Base-by-base conservation (phyloP, 2,797 vertebrate genomes). In the Notolepis coatsorum region DNA sequence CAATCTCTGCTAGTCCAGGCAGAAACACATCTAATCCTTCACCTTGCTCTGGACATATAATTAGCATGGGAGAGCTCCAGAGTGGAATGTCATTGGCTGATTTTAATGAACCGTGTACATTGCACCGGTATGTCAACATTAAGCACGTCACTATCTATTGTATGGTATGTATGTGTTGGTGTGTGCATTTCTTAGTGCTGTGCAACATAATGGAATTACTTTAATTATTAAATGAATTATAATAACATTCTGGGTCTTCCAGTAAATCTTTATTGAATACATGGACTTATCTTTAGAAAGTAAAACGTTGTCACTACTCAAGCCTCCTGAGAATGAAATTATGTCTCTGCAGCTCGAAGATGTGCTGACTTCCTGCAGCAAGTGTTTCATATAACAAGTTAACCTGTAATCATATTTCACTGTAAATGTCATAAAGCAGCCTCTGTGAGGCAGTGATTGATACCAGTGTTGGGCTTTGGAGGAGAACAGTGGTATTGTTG, bases 401-500 rank as follows among this genome's bases (percentile, higher is more conserved):
- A 15, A 54, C 43, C 24, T 30, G 24, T 54, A 46, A 24, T 7
- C 20, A 52, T n/a, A 67, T 58, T 52, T 52, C 41, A 24, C 47
- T 8, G 15, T 13, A 23, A 53, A 35, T 37, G 56, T 52, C 31
- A 43, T 41, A 42, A 39, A 23, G 39, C 41, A 53, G 48, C 15
- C 41, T 31, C 37, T 21, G 20, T 17, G 17, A 27, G 45, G 30
- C 30, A 38, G 47, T 28, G 38, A 46, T 47, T 45, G 33, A 50
- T 61, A 38, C 12, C 15, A 43, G 48, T 24, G 17, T 9, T 24
- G 25, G 43, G 55, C 13, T 5, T 10, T n/a, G 33, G 50, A 48
- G 47, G 33, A 33, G 27, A 49, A 61, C 24, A 47, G 46, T 15
- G 17, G 47, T 62, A 51, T 60, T 55, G 46, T 49, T 61, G 43